Evolutionary conservation across 1,140 invertebrate genomes (phyloP).

Genomic region (Eueides isabella): DNA sequence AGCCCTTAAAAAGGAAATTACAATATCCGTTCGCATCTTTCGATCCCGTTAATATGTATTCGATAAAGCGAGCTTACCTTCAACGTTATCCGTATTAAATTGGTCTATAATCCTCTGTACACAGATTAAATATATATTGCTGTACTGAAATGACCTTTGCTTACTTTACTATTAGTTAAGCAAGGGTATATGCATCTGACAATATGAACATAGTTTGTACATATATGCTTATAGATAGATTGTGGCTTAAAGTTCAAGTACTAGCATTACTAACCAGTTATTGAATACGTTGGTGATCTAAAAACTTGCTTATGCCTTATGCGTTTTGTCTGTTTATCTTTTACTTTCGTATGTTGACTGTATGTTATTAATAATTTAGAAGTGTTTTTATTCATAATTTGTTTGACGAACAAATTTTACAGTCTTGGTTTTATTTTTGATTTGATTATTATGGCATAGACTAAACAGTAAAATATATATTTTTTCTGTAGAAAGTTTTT

Average conservation of each 20-base stretch:
- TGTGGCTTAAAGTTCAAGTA: constrained; percentile 1
- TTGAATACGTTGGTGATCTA: not conserved
- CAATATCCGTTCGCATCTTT: constrained; percentile 14
- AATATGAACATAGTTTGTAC: not conserved
- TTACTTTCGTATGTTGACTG: not conserved
- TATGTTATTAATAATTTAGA: too few species aligned
- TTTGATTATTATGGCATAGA: too few species aligned
- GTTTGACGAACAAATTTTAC: too few species aligned
- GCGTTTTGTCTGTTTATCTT: not conserved
- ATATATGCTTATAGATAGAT: not conserved
- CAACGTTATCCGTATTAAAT: constrained; percentile 1
- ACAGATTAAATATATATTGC: not conserved
- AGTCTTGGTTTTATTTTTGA: too few species aligned
- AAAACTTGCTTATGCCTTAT: not conserved
- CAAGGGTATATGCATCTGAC: not conserved
- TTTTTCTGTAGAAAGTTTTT: too few species aligned
- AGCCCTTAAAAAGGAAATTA: constrained; percentile 10
- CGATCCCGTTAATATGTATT: constrained; percentile 2
- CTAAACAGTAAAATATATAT: too few species aligned
- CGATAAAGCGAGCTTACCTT: not conserved
- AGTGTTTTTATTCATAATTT: too few species aligned
- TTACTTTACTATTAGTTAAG: not conserved
- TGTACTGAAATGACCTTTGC: not conserved
- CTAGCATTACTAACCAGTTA: not conserved
- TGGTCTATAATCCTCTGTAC: not conserved